Evolutionary conservation across 1,140 invertebrate species (phyloP), one percentile per base, ranked within the genome.

Genomic region (Camponotus vicinus): DNA sequence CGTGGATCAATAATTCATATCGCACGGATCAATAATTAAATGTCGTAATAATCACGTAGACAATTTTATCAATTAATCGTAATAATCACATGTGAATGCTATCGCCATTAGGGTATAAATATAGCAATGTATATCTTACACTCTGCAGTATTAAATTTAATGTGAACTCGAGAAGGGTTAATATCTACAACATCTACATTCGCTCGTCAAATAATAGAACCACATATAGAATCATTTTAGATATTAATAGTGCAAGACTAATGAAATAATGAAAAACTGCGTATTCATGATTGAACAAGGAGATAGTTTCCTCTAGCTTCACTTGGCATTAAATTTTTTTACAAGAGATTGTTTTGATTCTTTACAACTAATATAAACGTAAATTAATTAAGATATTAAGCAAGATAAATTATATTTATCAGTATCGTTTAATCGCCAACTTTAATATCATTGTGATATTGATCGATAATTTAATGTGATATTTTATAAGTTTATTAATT

Each of bases 31-130:
- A 21, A 21, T 21, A 21, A 21, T 21, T 21, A 21, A 21, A 21
- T 21, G 21, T 21, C 21, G 21, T 21, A 21, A 21, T 21, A 21
- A 21, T 21, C 21, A 21, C 21, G 21, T 0, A 21, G 21, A 21
- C 21, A 21, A 21, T 21, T 21, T 21, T 21, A 21, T 21, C 21
- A 21, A 21, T 21, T 21, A 21, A 21, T 21, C 21, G 21, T 21
- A 21, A 21, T 21, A 21, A 21, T 21, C 21, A 21, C 21, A 21
- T 21, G 21, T 9, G 21, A 78, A 57, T 42, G 42, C 55, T 86
- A 79, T 66, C 37, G 32, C 75, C 55, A 6, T 27, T 1, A 40
- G 40, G 8, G 11, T 87, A 73, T 80, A 88, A 88, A 88, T 85
- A 13, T 21, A 0, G 40, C 3, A 63, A 64, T 40, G 32, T 42